Base-by-base conservation (phyloP, 2,888 invertebrate species). In the Pristionchus exspectatus region DNA sequence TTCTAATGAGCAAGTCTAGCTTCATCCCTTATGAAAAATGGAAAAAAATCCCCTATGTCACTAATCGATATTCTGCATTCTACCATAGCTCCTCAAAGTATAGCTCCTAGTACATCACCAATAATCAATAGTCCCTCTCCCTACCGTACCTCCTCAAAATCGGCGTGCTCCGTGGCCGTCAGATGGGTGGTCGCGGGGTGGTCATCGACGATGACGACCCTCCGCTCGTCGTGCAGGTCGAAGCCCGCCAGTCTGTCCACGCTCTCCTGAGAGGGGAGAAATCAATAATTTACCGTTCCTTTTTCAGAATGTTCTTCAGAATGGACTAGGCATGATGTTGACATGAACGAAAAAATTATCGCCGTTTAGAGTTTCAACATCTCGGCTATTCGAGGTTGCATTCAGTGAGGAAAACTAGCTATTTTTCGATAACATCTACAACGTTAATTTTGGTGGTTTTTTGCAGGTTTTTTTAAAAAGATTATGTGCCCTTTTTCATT, bases 231-330 rank as follows among this genome's bases (percentile, higher is more conserved):
- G 90, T 96, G 96, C 89, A 96, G 95, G 92, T 96, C 96, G 90
- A 96, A 96, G 90, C 96, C 96, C 56, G 96, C 96, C 90, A 96
- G 95, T n/a, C 96, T 96, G 93, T 96, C 96, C 88, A 87, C 89
- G 85, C 77, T 90, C 69, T 90, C 87, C 87, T 87, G 56, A 14
- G 30, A 16, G 59, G 21, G 5, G 21, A 56, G 2, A 0, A n/a
- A 81, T n/a, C 14, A 44, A 21, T 81, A 81, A 10, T 30, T 18
- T 33, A 74, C 12, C 33, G 27, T 18, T n/a, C n/a, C n/a, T n/a
- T n/a, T n/a, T n/a, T n/a, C n/a, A n/a, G n/a, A n/a, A n/a, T n/a
- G n/a, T n/a, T n/a, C 38, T 38, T 38, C 38, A 38, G 5, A 38
- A 38, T 38, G 38, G 38, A 3, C 38, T 38, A 2, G 38, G 38